Percentiles rank a stretch among this genome's conserved stretches.
Evolutionary conservation across 2,113 vertebrate species (phyloP).

Genomic region (Vulpes ferrilata): DNA sequence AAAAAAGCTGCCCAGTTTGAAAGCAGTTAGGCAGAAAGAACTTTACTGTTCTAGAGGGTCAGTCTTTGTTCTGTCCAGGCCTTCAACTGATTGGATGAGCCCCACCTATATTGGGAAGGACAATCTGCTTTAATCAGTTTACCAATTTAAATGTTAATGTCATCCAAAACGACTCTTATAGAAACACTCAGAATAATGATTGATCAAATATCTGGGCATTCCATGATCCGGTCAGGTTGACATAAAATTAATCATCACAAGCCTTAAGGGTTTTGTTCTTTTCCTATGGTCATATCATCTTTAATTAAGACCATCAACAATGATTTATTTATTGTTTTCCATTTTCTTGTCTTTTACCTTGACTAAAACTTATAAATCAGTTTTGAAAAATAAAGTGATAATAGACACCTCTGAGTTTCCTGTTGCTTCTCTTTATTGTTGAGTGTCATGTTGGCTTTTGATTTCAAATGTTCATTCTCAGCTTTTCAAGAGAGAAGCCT

Average conservation of each 20-base stretch:
- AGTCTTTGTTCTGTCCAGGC: not conserved
- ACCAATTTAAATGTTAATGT: not conserved
- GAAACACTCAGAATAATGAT: not conserved
- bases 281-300: not conserved
- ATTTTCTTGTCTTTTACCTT: slow-evolving; percentile 7
- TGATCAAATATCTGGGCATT: not conserved
- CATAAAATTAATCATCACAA: not conserved
- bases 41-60: not conserved
- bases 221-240: not conserved
- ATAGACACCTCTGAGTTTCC: not conserved
- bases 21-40: not conserved
- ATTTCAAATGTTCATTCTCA: not conserved
- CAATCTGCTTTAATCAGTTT: not conserved
- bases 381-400: not conserved
- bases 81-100: not conserved
- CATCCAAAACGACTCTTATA: not conserved
- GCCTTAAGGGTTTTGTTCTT: not conserved
- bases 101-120: too few species aligned
- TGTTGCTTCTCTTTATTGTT: not conserved
- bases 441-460: not conserved
- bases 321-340: not conserved
- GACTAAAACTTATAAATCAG: not conserved
- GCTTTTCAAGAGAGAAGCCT: not conserved
- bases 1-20: not conserved
- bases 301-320: not conserved